phyloP scores from a whole-genome alignment of 2,113 vertebrate genomes.

The Calyptomena viridis region DNA sequence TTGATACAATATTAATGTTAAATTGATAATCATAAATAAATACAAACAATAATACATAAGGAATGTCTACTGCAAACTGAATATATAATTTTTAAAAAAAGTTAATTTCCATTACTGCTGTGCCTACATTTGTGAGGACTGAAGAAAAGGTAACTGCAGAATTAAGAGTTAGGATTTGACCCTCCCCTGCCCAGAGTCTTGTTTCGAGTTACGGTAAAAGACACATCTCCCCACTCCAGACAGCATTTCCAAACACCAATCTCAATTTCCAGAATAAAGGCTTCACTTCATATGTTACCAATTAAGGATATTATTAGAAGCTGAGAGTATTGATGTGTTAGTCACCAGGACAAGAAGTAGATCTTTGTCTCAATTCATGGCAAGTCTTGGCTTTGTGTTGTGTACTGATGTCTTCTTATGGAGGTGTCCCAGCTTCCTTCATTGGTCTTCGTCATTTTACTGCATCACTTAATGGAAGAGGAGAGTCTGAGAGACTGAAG shows the following conservation, averaged over 20 bases:
- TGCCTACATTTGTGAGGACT: conserved; percentile 79
- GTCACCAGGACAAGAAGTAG: conserved; percentile 63
- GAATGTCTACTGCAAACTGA: conserved; percentile 97
- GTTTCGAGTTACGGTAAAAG: conserved; percentile 58
- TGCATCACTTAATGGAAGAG: conserved; percentile 74
- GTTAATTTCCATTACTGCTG: conserved; percentile 84
- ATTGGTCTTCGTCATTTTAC: conserved; percentile 70
- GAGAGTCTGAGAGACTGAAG: conserved; percentile 75
- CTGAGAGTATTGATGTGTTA: conserved; percentile 67
- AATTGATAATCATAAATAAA: conserved; percentile 98
- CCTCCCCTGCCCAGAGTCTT: conserved; percentile 68
- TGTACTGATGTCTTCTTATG: conserved; percentile 25
- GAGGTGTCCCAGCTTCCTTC: conserved; percentile 67
- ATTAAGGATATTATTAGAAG: conserved; percentile 72
- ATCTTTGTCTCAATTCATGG: conserved; percentile 61
- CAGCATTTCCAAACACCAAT: conserved; percentile 70
- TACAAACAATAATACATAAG: conserved; percentile 92
- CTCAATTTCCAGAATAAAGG: conserved; percentile 56
- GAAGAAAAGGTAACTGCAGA: conserved; percentile 78
- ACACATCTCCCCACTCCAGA: conserved; percentile 67
- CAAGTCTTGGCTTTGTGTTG: conserved; percentile 67
- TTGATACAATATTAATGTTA: conserved; percentile 87
- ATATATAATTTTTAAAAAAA: conserved; percentile 84
- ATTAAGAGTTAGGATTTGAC: conserved; percentile 76
- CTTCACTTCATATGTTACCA: conserved; percentile 66